These are phyloP conservation scores for Pristionchus fissidentatus DNA, from an alignment of 2,888 invertebrate species.

Conservation along the genomic window DNA sequence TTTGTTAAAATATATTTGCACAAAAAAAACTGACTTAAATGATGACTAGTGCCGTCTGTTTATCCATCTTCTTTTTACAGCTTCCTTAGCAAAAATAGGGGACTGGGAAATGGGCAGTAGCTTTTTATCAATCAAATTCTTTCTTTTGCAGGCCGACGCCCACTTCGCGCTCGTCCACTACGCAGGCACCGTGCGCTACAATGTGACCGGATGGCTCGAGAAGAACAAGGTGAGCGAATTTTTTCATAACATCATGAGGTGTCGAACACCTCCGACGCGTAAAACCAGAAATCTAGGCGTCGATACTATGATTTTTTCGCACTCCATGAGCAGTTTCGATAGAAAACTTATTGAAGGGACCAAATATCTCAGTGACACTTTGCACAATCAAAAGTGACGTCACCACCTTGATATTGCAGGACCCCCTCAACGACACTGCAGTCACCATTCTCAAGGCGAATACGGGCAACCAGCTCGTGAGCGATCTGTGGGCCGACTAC, in stretches of 20 bases:
- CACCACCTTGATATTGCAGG: conserved; percentile 65
- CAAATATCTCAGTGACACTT: too few relatives aligned
- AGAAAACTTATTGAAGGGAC: neutral
- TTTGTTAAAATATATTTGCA: neutral
- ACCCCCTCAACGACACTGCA: conserved; percentile 78
- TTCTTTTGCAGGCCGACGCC: conserved; percentile 73
- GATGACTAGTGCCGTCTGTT: too few relatives aligned
- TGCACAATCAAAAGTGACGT: neutral
- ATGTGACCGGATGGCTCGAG: conserved; percentile 98
- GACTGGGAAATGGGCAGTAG: neutral
- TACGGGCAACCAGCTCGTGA: conserved; percentile 84
- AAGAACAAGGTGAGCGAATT: conserved; percentile 84
- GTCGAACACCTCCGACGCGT: too few relatives aligned
- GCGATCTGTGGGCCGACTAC: conserved; percentile 79
- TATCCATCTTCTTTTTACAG: too few relatives aligned
- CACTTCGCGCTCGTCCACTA: conserved; percentile 79
- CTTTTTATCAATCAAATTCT: neutral
- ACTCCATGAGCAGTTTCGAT: neutral
- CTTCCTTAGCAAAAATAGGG: too few relatives aligned
- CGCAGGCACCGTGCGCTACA: conserved; percentile 88
- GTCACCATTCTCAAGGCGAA: conserved; percentile 76
- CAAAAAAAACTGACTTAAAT: neutral
- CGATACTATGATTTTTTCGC: neutral
- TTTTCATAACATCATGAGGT: neutral
- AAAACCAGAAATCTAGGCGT: too few relatives aligned